Evolutionary conservation across 2,113 vertebrate genomes (phyloP).

Genomic region (Micronisus gabar): DNA sequence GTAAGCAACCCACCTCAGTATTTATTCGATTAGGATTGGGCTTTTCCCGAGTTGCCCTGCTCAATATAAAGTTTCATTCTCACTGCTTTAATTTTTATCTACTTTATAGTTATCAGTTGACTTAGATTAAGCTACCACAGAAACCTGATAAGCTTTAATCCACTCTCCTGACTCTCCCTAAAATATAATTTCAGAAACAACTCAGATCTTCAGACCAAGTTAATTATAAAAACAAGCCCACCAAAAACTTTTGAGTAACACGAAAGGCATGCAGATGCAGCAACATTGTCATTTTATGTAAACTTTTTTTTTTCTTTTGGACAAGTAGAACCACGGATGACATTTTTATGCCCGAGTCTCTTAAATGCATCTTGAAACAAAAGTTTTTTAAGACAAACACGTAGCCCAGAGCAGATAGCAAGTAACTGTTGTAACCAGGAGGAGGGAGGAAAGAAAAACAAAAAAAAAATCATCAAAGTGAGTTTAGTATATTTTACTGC

Average conservation of each 20-base stretch:
- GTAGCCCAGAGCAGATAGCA: not conserved
- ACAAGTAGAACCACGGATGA: not conserved
- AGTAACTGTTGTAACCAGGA: not conserved
- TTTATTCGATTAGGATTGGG: fast-evolving
- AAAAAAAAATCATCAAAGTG: not conserved
- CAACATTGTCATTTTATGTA: not conserved
- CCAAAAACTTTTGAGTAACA: not conserved
- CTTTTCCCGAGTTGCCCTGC: not conserved
- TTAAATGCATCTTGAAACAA: not conserved
- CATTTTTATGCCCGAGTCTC: not conserved
- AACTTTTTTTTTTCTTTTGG: not conserved
- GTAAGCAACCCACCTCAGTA: not conserved
- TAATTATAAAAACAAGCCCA: not conserved
- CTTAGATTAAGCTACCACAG: not conserved
- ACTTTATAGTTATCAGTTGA: not conserved
- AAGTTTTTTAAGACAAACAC: not conserved
- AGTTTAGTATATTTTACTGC: not conserved
- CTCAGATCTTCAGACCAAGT: not conserved
- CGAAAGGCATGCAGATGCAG: not conserved
- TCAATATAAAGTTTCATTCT: not conserved
- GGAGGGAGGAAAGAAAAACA: too few relatives aligned
- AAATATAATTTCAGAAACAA: not conserved
- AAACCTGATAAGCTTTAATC: not conserved
- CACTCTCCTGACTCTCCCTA: not conserved
- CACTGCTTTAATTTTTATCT: not conserved